Evolutionary conservation across 2,113 vertebrate species (phyloP), one percentile per base, ranked within the genome.

Genomic region (Speoplatyrhinus poulsoni): DNA sequence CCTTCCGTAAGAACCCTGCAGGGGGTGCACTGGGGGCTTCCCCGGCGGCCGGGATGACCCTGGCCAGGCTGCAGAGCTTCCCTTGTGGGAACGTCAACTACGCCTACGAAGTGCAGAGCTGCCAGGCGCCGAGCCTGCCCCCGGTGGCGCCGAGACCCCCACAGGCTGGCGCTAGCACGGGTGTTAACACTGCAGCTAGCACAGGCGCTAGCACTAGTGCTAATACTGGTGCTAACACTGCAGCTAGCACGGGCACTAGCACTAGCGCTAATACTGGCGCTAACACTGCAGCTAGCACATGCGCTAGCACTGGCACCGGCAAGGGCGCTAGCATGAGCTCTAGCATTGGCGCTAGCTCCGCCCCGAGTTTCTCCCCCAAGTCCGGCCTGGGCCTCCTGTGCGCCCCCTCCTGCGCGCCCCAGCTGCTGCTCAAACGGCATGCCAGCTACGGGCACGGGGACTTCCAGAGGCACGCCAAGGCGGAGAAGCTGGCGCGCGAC

Each of bases 71-170:
- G 8, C 96, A 95, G 82, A 93, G 82, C 69, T 96, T 96, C 76
- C 94, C 96, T 4, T 95, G 94, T 3, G 94, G 95, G 64, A 96
- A 95, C 10, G 93, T 96, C 68, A 97, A 96, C 87, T 96, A 95
- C 12, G 94, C 95, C 65, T 97, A 94, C 0, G 93, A 96, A 10
- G 94, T 92, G 77, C 90, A 90, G 52, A 92, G 84, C 81, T 90
- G 88, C 36, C 92, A 91, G 83, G 74, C 82, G 0, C 91, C 93
- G 82, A 91, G 80, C 57, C 82, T 91, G 49, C 87, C 93, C 0
- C 26, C 91, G 52, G 88, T 88, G 15, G 69, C 87, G 68, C 69
- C 87, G 73, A 91, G 84, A 82, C 64, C 69, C 32, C 74, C 87
- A 13, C 90, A 92, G 60, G 83, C 88, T 52, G 84, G 85, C 73